A percentile compares a stretch with the other conserved stretches of the same genome.
Evolutionary conservation across 2,113 vertebrate genomes (phyloP).

Genomic region (Rutilus rutilus): DNA sequence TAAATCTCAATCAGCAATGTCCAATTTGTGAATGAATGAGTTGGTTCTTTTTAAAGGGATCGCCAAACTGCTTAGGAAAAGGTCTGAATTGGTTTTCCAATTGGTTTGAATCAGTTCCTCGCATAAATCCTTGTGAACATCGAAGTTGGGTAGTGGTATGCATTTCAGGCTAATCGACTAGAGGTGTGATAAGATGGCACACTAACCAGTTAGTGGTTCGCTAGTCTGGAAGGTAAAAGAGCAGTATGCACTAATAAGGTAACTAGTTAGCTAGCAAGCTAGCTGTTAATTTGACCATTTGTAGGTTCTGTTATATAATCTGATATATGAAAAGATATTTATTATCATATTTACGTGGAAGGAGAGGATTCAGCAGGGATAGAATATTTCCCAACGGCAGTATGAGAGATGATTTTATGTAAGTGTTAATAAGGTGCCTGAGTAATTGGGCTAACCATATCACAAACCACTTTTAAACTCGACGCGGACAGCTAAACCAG

Average conservation of each 20-base stretch:
- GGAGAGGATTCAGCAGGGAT: background rate
- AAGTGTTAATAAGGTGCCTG: background rate
- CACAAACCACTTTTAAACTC: background rate
- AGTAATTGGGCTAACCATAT: background rate
- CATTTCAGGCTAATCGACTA: background rate
- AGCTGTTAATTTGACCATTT: background rate
- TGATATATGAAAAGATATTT: background rate
- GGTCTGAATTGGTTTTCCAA: background rate
- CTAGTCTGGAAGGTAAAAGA: background rate
- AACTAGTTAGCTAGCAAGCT: background rate
- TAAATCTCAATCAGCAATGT: background rate
- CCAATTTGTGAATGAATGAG: background rate
- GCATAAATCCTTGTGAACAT: background rate
- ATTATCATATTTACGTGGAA: background rate
- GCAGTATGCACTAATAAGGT: background rate
- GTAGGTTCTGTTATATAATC: background rate
- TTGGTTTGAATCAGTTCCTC: background rate
- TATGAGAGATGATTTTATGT: background rate
- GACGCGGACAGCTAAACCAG: constrained; percentile 13
- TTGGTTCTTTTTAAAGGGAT: background rate
- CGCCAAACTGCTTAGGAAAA: background rate
- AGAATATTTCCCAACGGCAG: background rate
- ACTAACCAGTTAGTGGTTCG: background rate
- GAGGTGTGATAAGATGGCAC: background rate
- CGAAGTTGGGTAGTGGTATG: background rate